Evolutionary conservation across 2,888 invertebrate genomes (phyloP).

Genomic region (Coelinius sp.): DNA sequence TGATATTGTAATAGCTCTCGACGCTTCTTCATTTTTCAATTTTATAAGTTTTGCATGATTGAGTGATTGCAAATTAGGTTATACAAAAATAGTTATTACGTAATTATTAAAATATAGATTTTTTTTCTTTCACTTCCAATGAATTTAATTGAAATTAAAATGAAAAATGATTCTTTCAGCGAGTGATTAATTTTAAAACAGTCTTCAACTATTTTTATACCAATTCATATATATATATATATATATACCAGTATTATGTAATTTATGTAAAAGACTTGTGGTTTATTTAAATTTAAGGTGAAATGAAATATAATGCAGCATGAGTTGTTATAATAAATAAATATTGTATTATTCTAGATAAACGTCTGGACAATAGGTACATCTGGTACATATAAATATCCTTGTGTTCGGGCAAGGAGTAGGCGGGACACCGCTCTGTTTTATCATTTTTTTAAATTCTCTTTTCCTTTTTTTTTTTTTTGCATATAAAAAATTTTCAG

Average conservation of each 20-base stretch:
- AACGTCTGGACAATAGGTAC: constrained; percentile 57
- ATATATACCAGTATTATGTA: constrained; percentile 13
- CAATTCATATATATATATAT: background rate
- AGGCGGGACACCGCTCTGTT: constrained; percentile 38
- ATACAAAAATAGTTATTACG: background rate
- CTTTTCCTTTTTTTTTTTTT: too few species aligned
- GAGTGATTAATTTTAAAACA: background rate
- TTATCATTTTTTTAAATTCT: constrained; percentile 23
- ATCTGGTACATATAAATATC: constrained; percentile 58
- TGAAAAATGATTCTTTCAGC: background rate
- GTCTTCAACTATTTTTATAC: background rate
- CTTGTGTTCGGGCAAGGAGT: constrained; percentile 52
- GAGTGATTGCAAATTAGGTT: background rate
- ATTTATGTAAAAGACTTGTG: constrained; percentile 12
- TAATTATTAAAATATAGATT: background rate
- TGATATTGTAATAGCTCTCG: background rate
- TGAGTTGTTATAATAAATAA: constrained; percentile 57
- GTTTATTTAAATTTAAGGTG: background rate
- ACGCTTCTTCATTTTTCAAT: background rate
- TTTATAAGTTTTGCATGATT: background rate
- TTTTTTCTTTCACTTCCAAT: background rate
- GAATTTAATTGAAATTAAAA: too few species aligned
- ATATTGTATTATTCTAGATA: constrained; percentile 57
- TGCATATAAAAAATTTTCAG: constrained; percentile 45
- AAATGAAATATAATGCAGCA: constrained; percentile 1